Evolutionary conservation across 1,140 invertebrate species (phyloP).

Genomic region (Lethrus apterus): DNA sequence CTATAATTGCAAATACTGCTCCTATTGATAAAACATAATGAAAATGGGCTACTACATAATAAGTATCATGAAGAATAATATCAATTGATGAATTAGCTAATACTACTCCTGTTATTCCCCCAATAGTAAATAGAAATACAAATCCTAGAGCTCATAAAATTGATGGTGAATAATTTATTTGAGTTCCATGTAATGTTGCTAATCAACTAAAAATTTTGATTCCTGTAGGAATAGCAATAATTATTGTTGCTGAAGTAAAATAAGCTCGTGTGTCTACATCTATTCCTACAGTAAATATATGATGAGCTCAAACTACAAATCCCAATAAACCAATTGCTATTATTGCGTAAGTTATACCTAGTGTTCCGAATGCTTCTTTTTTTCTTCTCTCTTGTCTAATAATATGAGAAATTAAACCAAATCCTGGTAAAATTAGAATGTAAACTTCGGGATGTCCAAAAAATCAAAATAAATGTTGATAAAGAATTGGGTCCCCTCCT

Average conservation of each 20-base stretch:
- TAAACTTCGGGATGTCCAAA: conserved; percentile 73
- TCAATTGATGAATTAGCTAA: conserved; percentile 65
- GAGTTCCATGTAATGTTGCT: conserved; percentile 47
- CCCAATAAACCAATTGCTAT: conserved; percentile 56
- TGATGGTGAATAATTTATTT: conserved; percentile 47
- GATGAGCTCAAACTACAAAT: conserved; percentile 63
- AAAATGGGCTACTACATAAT: conserved; percentile 71
- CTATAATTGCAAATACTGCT: conserved; percentile 64
- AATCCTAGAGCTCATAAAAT: conserved; percentile 61
- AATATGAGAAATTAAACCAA: conserved; percentile 59
- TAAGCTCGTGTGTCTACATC: conserved; percentile 55
- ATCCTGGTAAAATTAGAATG: conserved; percentile 60
- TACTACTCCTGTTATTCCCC: conserved; percentile 54
- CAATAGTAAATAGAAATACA: conserved; percentile 59
- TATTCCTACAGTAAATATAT: conserved; percentile 69
- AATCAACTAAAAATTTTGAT: conserved; percentile 64
- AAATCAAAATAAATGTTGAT: conserved; percentile 75
- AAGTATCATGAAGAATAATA: conserved; percentile 64
- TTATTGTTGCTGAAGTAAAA: conserved; percentile 62
- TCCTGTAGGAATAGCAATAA: conserved; percentile 59
- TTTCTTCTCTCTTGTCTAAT: conserved; percentile 50
- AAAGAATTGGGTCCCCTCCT: conserved; percentile 62
- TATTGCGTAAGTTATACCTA: conserved; percentile 59
- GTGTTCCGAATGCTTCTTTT: conserved; percentile 50
- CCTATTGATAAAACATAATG: conserved; percentile 62